Base-by-base conservation (phyloP, 2,113 vertebrate genomes). In the Laticauda laticaudata region DNA sequence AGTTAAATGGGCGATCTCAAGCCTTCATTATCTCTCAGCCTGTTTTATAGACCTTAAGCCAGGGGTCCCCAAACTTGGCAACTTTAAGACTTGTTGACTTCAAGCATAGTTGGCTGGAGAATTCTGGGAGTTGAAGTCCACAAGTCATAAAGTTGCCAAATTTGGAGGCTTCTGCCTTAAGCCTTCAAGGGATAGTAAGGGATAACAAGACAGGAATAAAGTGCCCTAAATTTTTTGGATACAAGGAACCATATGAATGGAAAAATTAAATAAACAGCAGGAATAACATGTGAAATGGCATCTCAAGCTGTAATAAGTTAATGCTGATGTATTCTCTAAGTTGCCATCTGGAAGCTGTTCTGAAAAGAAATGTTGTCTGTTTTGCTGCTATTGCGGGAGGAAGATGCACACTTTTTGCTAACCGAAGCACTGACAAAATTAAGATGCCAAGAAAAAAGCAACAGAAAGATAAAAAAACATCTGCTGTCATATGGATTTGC, bases 391-490 rank as follows among this genome's bases (percentile, higher is more conserved):
- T 24, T 88, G 53, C 1, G 34, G 18, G 8, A 3, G 0, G 18
- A 15, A 26, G 20, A 15, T 3, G 34, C 85, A 92, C 95, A 93
- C 45, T 92, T 86, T 14, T 93, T 95, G 45, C 94, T 94, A 94
- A 90, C 91, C 89, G 86, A 87, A 95, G 94, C 0, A 24, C 6
- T 93, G 92, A 96, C 93, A 95, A 92, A 95, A 94, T 87, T 23
- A 55, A 23, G 91, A 86, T n/a, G 87, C 87, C 14, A 54, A 94
- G 64, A 85, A 93, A 93, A 93, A 95, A 0, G 48, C 3, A 45
- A 81, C 23, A 93, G 61, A 93, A 96, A n/a, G 15, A 92, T 45
- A 89, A 34, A 59, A 91, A 94, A 91, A 39, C 0, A 8, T 56
- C n/a, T 90, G 21, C 29, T 89, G 23, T 90, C 94, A 94, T 93